Evolutionary conservation across 1,140 invertebrate species (phyloP).

Genomic region (Frieseomelitta varia): DNA sequence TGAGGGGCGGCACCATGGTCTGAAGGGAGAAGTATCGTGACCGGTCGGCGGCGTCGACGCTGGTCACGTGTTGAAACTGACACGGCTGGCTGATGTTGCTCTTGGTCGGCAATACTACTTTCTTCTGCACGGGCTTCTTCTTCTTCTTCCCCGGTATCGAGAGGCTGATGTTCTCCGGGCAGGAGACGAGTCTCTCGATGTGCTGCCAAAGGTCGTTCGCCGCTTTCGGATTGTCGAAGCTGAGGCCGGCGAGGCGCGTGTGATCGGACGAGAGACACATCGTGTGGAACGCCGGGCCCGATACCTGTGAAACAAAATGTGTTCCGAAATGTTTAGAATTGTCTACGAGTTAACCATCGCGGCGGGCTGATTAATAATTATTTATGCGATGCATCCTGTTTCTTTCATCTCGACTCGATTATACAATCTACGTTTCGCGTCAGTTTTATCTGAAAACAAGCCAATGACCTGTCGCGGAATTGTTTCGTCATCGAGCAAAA

Average conservation of each 20-base stretch:
- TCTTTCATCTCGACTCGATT: too few relatives aligned
- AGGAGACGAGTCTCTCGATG: slow-evolving; percentile 87
- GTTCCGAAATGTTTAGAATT: not conserved
- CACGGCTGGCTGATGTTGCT: slow-evolving; percentile 93
- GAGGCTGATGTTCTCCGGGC: slow-evolving; percentile 91
- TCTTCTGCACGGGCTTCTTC: slow-evolving; percentile 82
- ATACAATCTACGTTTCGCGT: too few relatives aligned
- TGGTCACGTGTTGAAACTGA: slow-evolving; percentile 93
- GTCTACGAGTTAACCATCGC: not conserved
- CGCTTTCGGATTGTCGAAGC: slow-evolving; percentile 89
- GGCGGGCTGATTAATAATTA: too few relatives aligned
- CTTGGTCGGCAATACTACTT: slow-evolving; percentile 87
- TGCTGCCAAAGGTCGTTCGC: slow-evolving; percentile 88
- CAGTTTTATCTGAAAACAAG: too few relatives aligned
- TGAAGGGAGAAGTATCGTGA: slow-evolving; percentile 87
- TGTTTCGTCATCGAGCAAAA: too few relatives aligned
- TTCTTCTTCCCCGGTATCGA: slow-evolving; percentile 86
- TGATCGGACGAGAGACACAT: slow-evolving; percentile 90
- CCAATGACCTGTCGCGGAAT: too few relatives aligned
- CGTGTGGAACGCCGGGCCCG: slow-evolving; percentile 90
- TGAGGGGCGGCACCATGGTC: slow-evolving; percentile 81
- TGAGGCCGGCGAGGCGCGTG: slow-evolving; percentile 81
- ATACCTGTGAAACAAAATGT: slow-evolving; percentile 76
- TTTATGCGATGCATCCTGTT: too few relatives aligned
- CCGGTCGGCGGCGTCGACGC: slow-evolving; percentile 87